Conservation (phyloP, 2,797 vertebrate genomes). For the Pogonophryne albipinna region DNA sequence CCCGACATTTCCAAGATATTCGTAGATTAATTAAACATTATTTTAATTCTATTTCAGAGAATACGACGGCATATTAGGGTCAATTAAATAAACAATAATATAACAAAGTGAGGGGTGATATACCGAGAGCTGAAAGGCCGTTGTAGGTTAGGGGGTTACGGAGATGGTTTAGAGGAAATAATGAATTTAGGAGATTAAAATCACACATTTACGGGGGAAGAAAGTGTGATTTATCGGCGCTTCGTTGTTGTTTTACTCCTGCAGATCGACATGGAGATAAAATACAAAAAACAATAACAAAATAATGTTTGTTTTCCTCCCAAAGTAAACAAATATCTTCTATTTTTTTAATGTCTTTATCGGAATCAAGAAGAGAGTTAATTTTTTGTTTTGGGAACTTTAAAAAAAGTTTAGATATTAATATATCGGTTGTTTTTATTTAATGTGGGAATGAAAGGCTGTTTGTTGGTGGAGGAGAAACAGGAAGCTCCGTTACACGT, state of each 20-base stretch:
- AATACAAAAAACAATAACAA: background rate
- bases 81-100: too few species aligned
- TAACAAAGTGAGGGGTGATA: too few species aligned
- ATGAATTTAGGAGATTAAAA: too few species aligned
- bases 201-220: too few species aligned
- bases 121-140: too few species aligned
- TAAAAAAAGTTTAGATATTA: background rate
- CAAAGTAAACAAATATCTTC: background rate
- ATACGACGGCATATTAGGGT: too few species aligned
- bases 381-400: slow-evolving; percentile 4
- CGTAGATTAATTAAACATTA: too few species aligned
- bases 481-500: slow-evolving; percentile 6
- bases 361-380: background rate
- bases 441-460: slow-evolving; percentile 7
- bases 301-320: background rate
- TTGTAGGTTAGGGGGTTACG: too few species aligned
- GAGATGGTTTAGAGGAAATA: too few species aligned
- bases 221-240: too few species aligned
- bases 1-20: too few species aligned
- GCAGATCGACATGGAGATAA: background rate
- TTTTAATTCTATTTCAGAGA: too few species aligned
- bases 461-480: slow-evolving; percentile 19
- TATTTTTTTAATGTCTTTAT: background rate
- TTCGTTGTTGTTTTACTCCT: background rate
- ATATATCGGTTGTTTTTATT: slow-evolving; percentile 27